Evolutionary conservation across 2,888 invertebrate species (phyloP), one percentile per base, ranked within the genome.

Genomic region (Amorpha juglandis): DNA sequence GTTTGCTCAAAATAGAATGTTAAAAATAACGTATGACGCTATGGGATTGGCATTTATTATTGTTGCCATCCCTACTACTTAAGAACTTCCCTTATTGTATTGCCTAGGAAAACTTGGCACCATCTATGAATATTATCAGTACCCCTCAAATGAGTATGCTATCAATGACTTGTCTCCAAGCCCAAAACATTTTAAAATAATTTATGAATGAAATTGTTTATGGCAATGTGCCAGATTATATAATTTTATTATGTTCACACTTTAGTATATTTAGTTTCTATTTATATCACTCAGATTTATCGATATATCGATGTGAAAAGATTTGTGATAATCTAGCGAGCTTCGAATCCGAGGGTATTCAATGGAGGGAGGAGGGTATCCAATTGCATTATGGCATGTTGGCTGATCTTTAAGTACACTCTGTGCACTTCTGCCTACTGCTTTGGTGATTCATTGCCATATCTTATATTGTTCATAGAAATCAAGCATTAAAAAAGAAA

Each of bases 401-500:
- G 27, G 27, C 27, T 4, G 27, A 27, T 3, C 27, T 27, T 27
- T 27, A 4, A 4, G 27, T 27, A 27, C 27, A 27, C 27, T 27
- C 27, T 27, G 27, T 27, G 27, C 27, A 27, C 4, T 4, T 27
- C 27, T 27, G 27, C 27, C 27, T 27, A 4, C 27, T n/a, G n/a
- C n/a, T n/a, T n/a, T n/a, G n/a, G n/a, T n/a, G n/a, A n/a, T n/a
- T n/a, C n/a, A n/a, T n/a, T n/a, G n/a, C n/a, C n/a, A n/a, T n/a
- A n/a, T n/a, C n/a, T 48, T n/a, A 6, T 45, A 8, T 52, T 12
- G 45, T 63, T 67, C 70, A 4, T 65, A 92, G 92, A 0, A 86
- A 86, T 72, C 80, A 88, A 76, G 84, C 77, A 27, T 74, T 88
- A 53, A 86, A 83, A 64, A 75, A 84, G 14, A 91, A 88, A 70